These are phyloP conservation scores for Smutsia temminckii DNA, from an alignment of 2,797 vertebrate genomes.

Conservation along the genomic window DNA sequence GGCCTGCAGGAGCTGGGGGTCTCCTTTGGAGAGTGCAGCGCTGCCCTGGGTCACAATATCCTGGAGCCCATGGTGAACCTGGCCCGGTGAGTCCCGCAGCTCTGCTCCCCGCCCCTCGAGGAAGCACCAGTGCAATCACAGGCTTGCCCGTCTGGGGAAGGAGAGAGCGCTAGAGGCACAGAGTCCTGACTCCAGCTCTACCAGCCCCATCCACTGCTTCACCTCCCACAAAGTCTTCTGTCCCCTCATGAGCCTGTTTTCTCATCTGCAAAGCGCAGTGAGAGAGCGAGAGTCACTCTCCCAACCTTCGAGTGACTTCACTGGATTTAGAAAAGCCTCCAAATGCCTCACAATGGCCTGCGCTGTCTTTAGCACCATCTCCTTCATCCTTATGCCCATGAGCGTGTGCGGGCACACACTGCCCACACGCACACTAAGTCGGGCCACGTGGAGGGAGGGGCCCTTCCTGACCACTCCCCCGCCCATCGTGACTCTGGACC, in stretches of 20 bases:
- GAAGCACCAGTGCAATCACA: too few relatives aligned
- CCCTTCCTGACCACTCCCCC: background rate
- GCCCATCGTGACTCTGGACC: background rate
- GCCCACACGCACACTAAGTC: background rate
- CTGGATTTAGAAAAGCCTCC: background rate
- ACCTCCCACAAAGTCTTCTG: background rate
- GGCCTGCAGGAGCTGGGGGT: conserved; percentile 89
- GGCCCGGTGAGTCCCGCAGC: conserved; percentile 87
- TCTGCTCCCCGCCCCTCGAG: background rate
- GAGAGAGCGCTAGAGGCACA: background rate
- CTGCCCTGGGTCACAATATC: conserved; percentile 92
- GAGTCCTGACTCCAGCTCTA: background rate
- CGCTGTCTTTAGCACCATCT: background rate
- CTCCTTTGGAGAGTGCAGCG: conserved; percentile 94
- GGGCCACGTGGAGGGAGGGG: background rate
- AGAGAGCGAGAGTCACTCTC: too few relatives aligned
- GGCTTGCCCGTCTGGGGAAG: background rate
- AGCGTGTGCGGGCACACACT: background rate
- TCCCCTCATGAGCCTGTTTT: background rate
- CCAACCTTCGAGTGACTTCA: background rate
- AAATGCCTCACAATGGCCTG: background rate
- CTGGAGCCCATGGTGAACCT: conserved; percentile 88
- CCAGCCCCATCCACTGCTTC: too few relatives aligned
- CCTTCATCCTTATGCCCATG: fast-evolving
- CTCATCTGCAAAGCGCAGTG: background rate